Base-by-base conservation (phyloP, 1,140 invertebrate genomes). In the Drosophila sturtevanti region DNA sequence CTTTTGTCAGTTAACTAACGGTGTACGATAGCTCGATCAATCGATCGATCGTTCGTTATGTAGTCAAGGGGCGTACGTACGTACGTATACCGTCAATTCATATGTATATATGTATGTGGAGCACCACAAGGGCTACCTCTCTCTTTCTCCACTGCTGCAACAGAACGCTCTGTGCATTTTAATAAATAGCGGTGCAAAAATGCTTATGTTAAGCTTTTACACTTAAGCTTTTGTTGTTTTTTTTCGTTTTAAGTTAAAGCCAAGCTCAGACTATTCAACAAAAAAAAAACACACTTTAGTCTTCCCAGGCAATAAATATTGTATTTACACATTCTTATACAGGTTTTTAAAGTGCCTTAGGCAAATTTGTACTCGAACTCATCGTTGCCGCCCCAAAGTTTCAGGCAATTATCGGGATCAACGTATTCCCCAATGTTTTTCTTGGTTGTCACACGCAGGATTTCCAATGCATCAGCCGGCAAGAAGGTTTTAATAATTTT, bases 401-500 rank as follows among this genome's bases (percentile, higher is more conserved):
- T 94, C 7, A 97, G 92, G 11, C 95, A 94, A 81, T 97, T 94
- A 71, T 96, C 95, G n/a, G 94, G 92, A 61, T 95, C 92, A 0
- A 99, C 95, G 89, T 93, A 97, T 35, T 96, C 95, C 59, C 95
- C 95, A 37, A 99, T 92, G 12, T 94, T 94, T 52, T 94, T 94
- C 92, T 97, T 97, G 71, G 94, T 95, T 0, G 98, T 94, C 92
- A 98, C 97, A 80, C 97, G 97, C 81, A 99, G 96, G 92, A 96
- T 96, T 78, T 97, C 95, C 14, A 98, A 94, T 18, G 96, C 97
- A 90, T 98, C 96, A 2, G 96, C 94, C 22, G 97, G 97, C 63
- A 99, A 91, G 94, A 97, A 95, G 0, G 94, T 93, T 92, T 98
- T 98, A 12, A 99, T 96, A 24, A 99, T 94, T 92, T 97, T 98